These are phyloP conservation scores for Schrankia costaestrigalis DNA, from an alignment of 2,888 invertebrate genomes.

Conservation along the genomic window DNA sequence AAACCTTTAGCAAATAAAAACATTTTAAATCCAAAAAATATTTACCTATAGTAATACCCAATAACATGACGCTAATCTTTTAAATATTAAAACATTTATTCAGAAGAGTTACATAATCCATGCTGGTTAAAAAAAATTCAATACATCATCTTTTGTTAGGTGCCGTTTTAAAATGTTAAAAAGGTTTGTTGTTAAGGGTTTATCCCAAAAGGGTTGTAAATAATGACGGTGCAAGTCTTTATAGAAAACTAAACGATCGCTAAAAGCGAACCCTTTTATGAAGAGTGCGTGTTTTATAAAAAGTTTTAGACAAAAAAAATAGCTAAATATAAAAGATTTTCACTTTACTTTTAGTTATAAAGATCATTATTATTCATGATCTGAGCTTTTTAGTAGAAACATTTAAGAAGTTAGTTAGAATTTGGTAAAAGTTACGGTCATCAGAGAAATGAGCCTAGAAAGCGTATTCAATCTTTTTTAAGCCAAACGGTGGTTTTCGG, in stretches of 20 bases:
- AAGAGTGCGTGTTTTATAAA: slow-evolving; percentile 19
- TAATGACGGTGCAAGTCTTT: slow-evolving; percentile 75
- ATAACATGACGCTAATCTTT: slow-evolving; percentile 76
- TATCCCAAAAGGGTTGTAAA: slow-evolving; percentile 75
- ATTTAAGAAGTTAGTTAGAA: no score
- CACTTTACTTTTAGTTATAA: no score
- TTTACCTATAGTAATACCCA: slow-evolving; percentile 49
- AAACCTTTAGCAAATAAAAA: slow-evolving; percentile 52
- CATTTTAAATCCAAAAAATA: slow-evolving; percentile 49
- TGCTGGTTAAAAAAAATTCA: slow-evolving; percentile 54
- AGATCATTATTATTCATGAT: no score
- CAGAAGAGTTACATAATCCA: slow-evolving; percentile 60
- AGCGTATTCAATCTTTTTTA: no score
- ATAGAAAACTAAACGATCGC: slow-evolving; percentile 70
- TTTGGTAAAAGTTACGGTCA: no score
- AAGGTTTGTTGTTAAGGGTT: slow-evolving; percentile 76
- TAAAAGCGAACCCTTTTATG: slow-evolving; percentile 37
- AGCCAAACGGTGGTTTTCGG: no score
- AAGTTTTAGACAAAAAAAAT: neutral
- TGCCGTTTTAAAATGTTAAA: slow-evolving; percentile 77
- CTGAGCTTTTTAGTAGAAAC: no score
- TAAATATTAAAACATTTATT: slow-evolving; percentile 79
- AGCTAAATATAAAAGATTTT: no score
- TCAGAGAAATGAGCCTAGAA: no score
- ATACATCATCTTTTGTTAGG: slow-evolving; percentile 67